Base-by-base conservation (phyloP, 2,797 vertebrate species). In the Pterois miles region DNA sequence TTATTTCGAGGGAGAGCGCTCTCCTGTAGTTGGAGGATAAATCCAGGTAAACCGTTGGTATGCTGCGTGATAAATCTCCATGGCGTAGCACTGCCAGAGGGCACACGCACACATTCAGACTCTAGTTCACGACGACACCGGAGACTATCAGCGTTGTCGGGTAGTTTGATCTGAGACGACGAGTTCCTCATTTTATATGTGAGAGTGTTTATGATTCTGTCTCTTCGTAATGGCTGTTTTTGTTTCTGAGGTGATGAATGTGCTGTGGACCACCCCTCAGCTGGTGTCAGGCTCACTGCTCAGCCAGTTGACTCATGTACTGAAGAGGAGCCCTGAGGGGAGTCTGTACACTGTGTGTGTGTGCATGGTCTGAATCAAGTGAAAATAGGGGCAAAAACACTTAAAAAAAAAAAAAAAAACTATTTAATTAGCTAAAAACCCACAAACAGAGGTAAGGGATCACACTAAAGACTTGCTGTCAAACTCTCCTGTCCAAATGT, bases 21-120 rank as follows among this genome's bases (percentile, higher is more conserved):
- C 88, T 91, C 74, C 83, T 84, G 86, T 86, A 92, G 90, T 89
- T 85, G 77, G 67, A 77, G 87, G 86, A 86, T 93, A 90, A 93
- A 93, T 93, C 91, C 89, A 91, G 83, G 89, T 93, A 94, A 94
- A 92, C 92, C 88, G 43, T 80, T 71, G 87, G 90, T 87, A 93
- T 93, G 92, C 80, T 3, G 40, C 29, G 25, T 1, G 73, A 90
- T 93, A 89, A 89, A 89, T 89, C 84, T 89, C 81, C 75, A 57
- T 52, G 80, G 79, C 66, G 58, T 48, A 81, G 80, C 70, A 13
- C 74, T 84, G 88, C 88, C 89, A 78, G 87, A 89, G 88, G 89
- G 80, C 88, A 82, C 81, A 78, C 82, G 74, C 77, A 75, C 81
- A 88, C 71, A 74, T 73, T 71, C 76, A 78, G 60, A 74, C 54